Evolutionary conservation across 2,113 vertebrate genomes (phyloP).

Genomic region (Egretta garzetta): DNA sequence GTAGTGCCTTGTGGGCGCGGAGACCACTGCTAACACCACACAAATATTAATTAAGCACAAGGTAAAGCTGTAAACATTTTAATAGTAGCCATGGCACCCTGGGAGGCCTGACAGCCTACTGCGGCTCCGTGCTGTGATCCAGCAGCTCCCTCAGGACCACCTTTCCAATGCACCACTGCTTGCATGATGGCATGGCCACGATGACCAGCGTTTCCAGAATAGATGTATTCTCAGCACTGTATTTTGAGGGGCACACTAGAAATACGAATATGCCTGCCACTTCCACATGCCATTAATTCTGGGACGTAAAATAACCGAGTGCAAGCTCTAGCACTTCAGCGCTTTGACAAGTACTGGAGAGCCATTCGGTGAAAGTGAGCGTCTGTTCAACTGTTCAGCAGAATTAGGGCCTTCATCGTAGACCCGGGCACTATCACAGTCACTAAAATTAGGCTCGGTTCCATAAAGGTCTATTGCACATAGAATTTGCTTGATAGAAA

Average conservation of each 20-base stretch:
- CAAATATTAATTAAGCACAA: not conserved
- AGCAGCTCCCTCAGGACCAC: not conserved
- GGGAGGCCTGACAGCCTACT: not conserved
- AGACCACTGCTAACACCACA: not conserved
- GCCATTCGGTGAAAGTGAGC: not conserved
- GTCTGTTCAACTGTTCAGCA: not conserved
- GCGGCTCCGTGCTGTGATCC: not conserved
- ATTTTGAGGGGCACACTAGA: not conserved
- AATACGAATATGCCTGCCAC: not conserved
- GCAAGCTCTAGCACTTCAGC: not conserved
- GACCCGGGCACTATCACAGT: not conserved
- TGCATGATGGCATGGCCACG: fast-evolving
- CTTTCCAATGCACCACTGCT: not conserved
- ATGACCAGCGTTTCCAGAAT: not conserved
- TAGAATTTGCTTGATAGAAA: not conserved
- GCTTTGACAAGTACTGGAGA: not conserved
- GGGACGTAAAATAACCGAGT: not conserved
- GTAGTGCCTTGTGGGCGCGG: not conserved
- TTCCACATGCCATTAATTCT: not conserved
- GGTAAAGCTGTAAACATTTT: not conserved
- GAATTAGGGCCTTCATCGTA: not conserved
- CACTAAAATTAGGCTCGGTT: not conserved
- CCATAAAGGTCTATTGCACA: not conserved
- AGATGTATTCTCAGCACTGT: not conserved
- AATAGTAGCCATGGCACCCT: not conserved